A percentile compares a stretch with the other conserved stretches of the same genome.
Conservation (phyloP, 2,797 vertebrate species). For the Macrochelys suwanniensis region DNA sequence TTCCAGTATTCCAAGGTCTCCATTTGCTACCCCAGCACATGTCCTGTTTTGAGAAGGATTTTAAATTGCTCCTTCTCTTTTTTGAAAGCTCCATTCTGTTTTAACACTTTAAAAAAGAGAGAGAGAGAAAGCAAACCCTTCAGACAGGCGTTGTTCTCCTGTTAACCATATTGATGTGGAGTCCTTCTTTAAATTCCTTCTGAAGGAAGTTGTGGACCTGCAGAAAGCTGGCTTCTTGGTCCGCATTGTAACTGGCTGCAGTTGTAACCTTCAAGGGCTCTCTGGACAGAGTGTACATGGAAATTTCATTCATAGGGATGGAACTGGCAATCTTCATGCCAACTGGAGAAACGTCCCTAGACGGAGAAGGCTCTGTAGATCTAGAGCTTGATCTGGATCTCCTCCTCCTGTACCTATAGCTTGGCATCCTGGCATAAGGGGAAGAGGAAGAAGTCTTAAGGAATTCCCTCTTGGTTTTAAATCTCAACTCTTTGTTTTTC, state of each 20-base stretch:
- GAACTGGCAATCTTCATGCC: conserved; percentile 88
- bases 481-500: conserved; percentile 94
- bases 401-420: conserved; percentile 91
- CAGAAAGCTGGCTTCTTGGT: conserved; percentile 90
- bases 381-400: conserved; percentile 92
- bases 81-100: conserved; percentile 51
- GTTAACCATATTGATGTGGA: conserved; percentile 86
- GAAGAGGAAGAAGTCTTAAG: conserved; percentile 90
- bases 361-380: conserved; percentile 91
- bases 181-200: conserved; percentile 92
- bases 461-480: conserved; percentile 88
- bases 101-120: conserved; percentile 16
- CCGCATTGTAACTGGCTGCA: conserved; percentile 89
- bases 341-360: conserved; percentile 90
- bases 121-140: conserved; percentile 55
- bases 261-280: conserved; percentile 89
- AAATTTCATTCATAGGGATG: conserved; percentile 93
- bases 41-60: conserved; percentile 70
- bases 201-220: conserved; percentile 96
- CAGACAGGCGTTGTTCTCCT: conserved; percentile 95
- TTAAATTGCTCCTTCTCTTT: conserved; percentile 22
- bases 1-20: conserved; percentile 46
- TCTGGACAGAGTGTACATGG: conserved; percentile 92
- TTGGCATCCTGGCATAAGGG: conserved; percentile 94
- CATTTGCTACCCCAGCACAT: conserved; percentile 46